Evolutionary conservation across 2,113 vertebrate species (phyloP).

Genomic region (Ammospiza nelsoni): DNA sequence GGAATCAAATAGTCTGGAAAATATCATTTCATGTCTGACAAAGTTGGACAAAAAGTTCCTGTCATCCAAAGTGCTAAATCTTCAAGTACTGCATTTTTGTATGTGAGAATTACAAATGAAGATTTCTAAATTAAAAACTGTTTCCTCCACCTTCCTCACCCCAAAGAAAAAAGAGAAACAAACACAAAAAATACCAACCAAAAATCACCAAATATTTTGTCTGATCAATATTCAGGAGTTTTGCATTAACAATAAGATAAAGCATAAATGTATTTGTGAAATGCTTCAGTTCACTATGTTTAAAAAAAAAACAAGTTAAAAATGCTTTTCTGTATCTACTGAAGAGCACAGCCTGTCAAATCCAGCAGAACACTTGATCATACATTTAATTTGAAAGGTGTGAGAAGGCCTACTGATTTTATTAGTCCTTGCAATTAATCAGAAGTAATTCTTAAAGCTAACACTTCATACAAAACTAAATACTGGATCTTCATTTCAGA

Average conservation of each 20-base stretch:
- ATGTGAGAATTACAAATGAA: neutral
- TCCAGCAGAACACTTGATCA: neutral
- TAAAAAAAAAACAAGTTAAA: neutral
- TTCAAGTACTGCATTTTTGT: neutral
- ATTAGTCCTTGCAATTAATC: neutral
- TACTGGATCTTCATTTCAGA: neutral
- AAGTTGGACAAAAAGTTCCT: neutral
- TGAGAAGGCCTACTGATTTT: neutral
- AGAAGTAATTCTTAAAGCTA: neutral
- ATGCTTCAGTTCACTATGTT: neutral
- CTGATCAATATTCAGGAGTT: neutral
- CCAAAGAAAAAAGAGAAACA: neutral
- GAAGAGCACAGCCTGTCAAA: neutral
- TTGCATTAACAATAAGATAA: neutral
- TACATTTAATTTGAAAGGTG: neutral
- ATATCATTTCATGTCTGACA: conserved; percentile 2
- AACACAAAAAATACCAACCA: neutral
- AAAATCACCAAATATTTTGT: neutral
- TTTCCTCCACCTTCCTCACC: neutral
- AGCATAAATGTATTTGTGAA: neutral
- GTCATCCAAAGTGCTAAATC: neutral
- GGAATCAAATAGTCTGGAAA: conserved; percentile 42
- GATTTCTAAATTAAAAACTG: neutral
- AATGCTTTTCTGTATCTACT: neutral
- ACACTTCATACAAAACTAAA: neutral